Evolutionary conservation across 1,140 invertebrate genomes (phyloP), one percentile per base, ranked within the genome.

Genomic region (Drosophila funebris): DNA sequence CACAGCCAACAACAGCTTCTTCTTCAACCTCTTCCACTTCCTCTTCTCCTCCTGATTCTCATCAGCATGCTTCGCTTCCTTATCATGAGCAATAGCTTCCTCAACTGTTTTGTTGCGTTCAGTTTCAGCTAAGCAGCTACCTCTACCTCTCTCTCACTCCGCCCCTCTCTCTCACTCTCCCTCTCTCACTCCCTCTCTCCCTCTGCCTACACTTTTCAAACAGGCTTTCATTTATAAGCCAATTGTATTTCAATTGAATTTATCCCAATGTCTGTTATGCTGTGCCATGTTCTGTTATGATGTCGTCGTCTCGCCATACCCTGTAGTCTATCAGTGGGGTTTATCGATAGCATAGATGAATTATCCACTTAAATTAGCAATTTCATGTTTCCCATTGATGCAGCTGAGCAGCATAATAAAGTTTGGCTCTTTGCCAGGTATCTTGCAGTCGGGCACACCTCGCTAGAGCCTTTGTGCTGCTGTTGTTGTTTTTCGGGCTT

Each of bases 211-310:
- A 52, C 33, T 67, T 64, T 48, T 64, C 57, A 74, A 77, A 85
- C 74, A 77, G 81, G 81, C 81, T 77, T 85, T 85, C 81, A 72
- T 81, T 80, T 78, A 77, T 71, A 85, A 77, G 77, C 81, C 81
- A 85, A 85, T 85, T 85, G 76, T 85, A 77, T 85, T 77, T 85
- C 77, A 85, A 85, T 85, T 85, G 81, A 84, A 76, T 77, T 80
- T 85, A 50, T 71, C 48, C 53, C 75, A 73, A 46, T 83, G 67
- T 62, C 67, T 43, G 22, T 31, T 50, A 18, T 60, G 22, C 20
- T 36, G 4, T 44, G 31, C 41, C 43, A 54, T 66, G 63, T 60
- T 31, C 22, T 33, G 22, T 27, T 63, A 70, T 68, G 72, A 54
- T 44, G 18, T 3, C 24, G 14, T 22, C 14, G 43, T 13, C 44